Conservation (phyloP, 1,140 invertebrate genomes). For the Littorina saxatilis region DNA sequence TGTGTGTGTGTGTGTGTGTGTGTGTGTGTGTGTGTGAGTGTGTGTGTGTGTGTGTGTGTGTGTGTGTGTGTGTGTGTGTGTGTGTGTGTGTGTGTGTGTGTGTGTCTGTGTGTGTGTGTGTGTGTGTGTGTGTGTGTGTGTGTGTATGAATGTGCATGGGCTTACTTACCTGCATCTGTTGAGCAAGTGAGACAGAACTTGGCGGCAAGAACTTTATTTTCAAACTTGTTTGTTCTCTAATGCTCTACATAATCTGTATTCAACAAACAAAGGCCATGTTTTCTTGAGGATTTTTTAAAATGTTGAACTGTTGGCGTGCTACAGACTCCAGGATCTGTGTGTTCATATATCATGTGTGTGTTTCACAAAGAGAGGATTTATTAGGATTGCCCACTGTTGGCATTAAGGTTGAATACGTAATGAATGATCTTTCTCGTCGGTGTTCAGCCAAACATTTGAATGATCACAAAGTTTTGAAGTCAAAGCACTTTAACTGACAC, state of each 20-base stretch:
- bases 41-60: slow-evolving; percentile 14
- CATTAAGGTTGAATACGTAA: too few species aligned
- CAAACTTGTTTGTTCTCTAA: not conserved
- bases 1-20: slow-evolving; percentile 6
- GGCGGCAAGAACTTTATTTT: not conserved
- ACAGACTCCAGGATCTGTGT: too few species aligned
- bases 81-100: slow-evolving; percentile 25
- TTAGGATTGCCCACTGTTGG: too few species aligned
- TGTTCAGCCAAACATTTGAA: too few species aligned
- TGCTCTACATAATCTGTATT: not conserved
- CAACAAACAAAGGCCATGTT: not conserved
- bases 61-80: slow-evolving; percentile 11
- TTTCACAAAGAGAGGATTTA: too few species aligned
- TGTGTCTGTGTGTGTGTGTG: not conserved
- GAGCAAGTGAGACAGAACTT: not conserved
- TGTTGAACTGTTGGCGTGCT: too few species aligned
- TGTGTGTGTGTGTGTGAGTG: slow-evolving; percentile 13
- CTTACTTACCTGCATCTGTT: not conserved
- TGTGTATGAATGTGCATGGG: not conserved
- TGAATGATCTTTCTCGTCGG: too few species aligned
- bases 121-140: not conserved
- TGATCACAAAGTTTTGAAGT: too few species aligned
- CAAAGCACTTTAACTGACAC: too few species aligned
- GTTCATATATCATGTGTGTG: too few species aligned
- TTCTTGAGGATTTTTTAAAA: not conserved